A percentile compares a stretch with the other conserved stretches of the same genome.
These are phyloP conservation scores for Cephalotes varians DNA, from an alignment of 2,888 invertebrate species.

Conservation along the genomic window DNA sequence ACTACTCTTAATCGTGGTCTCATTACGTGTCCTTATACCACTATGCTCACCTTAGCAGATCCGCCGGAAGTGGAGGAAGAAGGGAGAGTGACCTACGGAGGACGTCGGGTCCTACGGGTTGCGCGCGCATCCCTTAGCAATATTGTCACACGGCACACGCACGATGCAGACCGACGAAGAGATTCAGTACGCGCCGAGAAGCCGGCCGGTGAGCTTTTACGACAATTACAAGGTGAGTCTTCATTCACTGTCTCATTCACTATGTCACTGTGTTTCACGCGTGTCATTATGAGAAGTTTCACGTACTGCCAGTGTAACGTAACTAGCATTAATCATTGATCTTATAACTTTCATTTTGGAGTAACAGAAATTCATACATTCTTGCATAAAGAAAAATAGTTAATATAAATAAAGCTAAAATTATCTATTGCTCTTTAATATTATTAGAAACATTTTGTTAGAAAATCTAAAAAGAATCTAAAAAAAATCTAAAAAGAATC, in stretches of 20 bases:
- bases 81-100: slow-evolving; percentile 60
- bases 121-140: slow-evolving; percentile 77
- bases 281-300: neutral
- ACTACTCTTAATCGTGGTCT: neutral
- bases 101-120: slow-evolving; percentile 74
- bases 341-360: slow-evolving; percentile 2
- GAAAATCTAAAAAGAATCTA: neutral
- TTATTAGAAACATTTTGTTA: neutral
- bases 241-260: slow-evolving; percentile 59
- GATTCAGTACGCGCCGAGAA: slow-evolving; percentile 82
- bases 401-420: neutral
- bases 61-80: slow-evolving; percentile 69
- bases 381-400: neutral
- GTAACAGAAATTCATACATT: neutral
- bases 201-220: slow-evolving; percentile 86
- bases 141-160: slow-evolving; percentile 53
- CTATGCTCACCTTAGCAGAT: slow-evolving; percentile 36
- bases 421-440: neutral
- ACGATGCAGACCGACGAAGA: slow-evolving; percentile 79
- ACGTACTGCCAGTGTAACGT: neutral
- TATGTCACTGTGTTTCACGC: slow-evolving; percentile 62
- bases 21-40: neutral
- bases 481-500: neutral
- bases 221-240: slow-evolving; percentile 84
- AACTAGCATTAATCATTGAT: slow-evolving; percentile 2